Evolutionary conservation across 2,888 invertebrate genomes (phyloP), one percentile per base, ranked within the genome.

Genomic region (Notodonta dromedarius): DNA sequence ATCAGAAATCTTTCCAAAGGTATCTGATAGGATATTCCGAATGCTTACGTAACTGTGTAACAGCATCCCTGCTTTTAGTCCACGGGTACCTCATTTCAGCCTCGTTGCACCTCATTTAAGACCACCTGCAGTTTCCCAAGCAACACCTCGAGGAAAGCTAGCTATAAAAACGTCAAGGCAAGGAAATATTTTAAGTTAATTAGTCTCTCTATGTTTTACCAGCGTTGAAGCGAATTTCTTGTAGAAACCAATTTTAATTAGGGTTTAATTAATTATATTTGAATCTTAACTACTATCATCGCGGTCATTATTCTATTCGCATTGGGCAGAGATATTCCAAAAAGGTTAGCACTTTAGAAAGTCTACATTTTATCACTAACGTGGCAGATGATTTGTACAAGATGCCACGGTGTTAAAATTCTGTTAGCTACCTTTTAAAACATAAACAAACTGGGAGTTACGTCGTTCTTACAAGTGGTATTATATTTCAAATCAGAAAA

Each of bases 71-170:
- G 61, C 59, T 61, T 35, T 66, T 59, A 62, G 59, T 60, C 53
- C 57, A 57, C 61, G 56, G 70, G 62, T 67, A 58, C 59, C 58
- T 39, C 65, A 65, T 62, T 60, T 58, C 57, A 68, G 61, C 62
- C 32, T 48, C 61, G n/a, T 63, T 70, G 66, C 56, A 60, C 57
- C 71, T 78, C 66, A 66, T 71, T 77, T 65, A 70, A 73, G 76
- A 66, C 76, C 82, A 81, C 84, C 84, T 80, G 82, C 77, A 74
- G 74, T 60, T 74, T 77, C 62, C 67, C 70, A 61, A 59, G 67
- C 60, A 67, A 59, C 46, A 40, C 72, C 70, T 71, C 71, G 70
- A 71, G 24, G 32, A 5, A 32, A 11, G 69, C 67, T 69, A 60
- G 60, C 62, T 65, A 70, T 69, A 73, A 78, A 73, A 72, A 73